A percentile compares a stretch with the other conserved stretches of the same genome.
These are phyloP conservation scores for Chrysolina haemoptera DNA, from an alignment of 2,888 invertebrate species.

Conservation along the genomic window DNA sequence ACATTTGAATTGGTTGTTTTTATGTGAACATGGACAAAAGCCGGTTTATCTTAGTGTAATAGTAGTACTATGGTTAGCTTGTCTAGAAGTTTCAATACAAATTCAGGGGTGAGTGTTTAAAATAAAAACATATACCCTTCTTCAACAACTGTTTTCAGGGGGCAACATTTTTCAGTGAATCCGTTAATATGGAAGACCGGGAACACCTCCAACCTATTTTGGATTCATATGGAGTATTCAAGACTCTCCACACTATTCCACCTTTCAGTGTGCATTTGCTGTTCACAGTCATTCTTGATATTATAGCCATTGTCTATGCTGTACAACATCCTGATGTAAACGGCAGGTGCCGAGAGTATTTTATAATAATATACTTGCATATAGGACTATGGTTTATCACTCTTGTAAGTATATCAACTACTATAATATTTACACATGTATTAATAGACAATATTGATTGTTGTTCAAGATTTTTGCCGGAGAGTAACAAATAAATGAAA, in stretches of 20 bases:
- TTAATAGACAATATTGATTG: too few relatives aligned
- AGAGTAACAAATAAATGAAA: too few relatives aligned
- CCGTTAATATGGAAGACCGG: constrained; percentile 66
- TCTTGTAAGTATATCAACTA: constrained; percentile 68
- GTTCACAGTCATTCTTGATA: constrained; percentile 62
- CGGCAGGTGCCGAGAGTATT: constrained; percentile 73
- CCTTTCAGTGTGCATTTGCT: constrained; percentile 63
- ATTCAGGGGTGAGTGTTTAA: constrained; percentile 62
- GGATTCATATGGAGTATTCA: constrained; percentile 67
- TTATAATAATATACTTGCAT: constrained; percentile 74
- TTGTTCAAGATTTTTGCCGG: too few relatives aligned
- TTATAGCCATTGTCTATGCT: constrained; percentile 65
- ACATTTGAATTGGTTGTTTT: background rate
- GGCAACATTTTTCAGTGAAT: constrained; percentile 69
- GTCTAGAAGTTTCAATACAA: constrained; percentile 62
- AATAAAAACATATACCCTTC: constrained; percentile 57
- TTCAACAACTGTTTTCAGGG: constrained; percentile 60
- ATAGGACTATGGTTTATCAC: constrained; percentile 74
- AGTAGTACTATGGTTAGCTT: constrained; percentile 60
- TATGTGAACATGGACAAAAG: background rate
- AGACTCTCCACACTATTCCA: constrained; percentile 64
- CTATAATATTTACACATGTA: background rate
- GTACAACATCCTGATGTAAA: constrained; percentile 65
- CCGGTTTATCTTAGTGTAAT: background rate
- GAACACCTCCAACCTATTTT: constrained; percentile 66